Percentiles rank a stretch among this genome's conserved stretches.
These are phyloP conservation scores for Monoplex corrugatus DNA, from an alignment of 2,888 invertebrate species.

Conservation along the genomic window DNA sequence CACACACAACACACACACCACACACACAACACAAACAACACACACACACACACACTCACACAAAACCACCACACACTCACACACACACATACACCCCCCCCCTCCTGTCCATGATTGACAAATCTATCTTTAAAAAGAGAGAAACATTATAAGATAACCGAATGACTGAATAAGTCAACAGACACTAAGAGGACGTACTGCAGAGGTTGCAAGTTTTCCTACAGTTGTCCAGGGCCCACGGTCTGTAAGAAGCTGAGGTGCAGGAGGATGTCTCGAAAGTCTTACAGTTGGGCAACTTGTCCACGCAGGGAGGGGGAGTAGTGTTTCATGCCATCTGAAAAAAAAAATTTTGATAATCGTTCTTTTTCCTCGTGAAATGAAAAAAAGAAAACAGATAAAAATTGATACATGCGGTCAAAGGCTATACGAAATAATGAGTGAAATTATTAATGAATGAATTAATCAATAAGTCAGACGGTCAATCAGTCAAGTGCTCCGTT, in stretches of 20 bases:
- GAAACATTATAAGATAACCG: background rate
- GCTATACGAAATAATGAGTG: no score
- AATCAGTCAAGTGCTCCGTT: no score
- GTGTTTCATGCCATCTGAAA: constrained; percentile 55
- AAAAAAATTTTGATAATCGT: no score
- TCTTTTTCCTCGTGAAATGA: no score
- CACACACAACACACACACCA: background rate
- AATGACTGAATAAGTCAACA: background rate
- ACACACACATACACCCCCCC: background rate
- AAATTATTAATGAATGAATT: no score
- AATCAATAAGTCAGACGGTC: no score
- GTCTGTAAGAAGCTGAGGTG: constrained; percentile 59
- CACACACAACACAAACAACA: background rate
- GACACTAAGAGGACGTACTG: constrained; percentile 58
- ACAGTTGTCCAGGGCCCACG: constrained; percentile 68
- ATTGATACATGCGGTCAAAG: no score
- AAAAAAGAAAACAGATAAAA: no score
- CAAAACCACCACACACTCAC: background rate
- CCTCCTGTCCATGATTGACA: background rate
- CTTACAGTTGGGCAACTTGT: constrained; percentile 65
- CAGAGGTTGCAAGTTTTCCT: constrained; percentile 67
- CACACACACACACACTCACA: background rate
- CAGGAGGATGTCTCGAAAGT: constrained; percentile 65
- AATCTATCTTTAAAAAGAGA: background rate
- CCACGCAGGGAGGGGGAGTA: constrained; percentile 67